phyloP scores from a whole-genome alignment of 1,140 invertebrate species.

The Phthorimaea operculella region DNA sequence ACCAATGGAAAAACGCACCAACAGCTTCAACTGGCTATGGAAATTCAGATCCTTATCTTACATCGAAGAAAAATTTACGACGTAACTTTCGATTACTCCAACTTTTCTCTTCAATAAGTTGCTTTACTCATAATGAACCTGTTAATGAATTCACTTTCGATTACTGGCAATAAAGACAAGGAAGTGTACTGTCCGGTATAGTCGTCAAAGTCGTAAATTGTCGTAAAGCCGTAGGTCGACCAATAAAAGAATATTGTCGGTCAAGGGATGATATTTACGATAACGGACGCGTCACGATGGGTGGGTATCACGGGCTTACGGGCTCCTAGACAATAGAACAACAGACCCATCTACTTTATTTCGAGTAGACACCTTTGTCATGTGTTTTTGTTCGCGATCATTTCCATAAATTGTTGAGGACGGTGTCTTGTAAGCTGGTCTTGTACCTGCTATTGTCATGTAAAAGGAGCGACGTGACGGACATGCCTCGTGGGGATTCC shows the following conservation, averaged over 20 bases:
- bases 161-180: neutral
- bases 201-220: neutral
- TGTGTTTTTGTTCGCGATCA: constrained; percentile 60
- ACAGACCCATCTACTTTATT: constrained; percentile 62
- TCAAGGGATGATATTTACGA: constrained; percentile 51
- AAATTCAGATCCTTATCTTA: neutral
- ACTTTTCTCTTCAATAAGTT: neutral
- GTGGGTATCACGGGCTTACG: constrained; percentile 10
- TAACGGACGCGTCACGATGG: constrained; percentile 29
- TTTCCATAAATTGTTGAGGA: constrained; percentile 65
- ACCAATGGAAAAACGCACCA: neutral
- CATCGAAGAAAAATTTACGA: neutral
- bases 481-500: constrained; percentile 36
- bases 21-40: neutral
- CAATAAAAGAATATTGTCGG: constrained; percentile 8
- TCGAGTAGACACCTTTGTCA: constrained; percentile 64
- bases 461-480: constrained; percentile 49
- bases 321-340: constrained; percentile 46
- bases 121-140: neutral
- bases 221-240: constrained; percentile 1
- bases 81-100: neutral
- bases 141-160: neutral
- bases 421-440: constrained; percentile 31
- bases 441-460: constrained; percentile 56
- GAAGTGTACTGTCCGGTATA: neutral